phyloP scores from a whole-genome alignment of 2,113 vertebrate species.

The Helogale parvula region DNA sequence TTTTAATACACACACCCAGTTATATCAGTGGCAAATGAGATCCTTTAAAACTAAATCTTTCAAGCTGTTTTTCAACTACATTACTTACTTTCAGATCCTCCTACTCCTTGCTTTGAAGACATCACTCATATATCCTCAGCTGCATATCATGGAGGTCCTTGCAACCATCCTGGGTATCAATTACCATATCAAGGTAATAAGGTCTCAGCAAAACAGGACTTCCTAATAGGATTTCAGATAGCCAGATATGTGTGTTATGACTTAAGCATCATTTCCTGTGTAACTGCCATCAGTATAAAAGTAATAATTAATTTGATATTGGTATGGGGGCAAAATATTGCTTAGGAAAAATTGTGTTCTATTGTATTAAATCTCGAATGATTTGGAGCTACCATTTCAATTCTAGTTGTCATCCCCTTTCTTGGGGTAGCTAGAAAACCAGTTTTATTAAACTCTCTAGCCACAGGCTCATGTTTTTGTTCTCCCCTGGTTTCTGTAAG shows the following conservation, averaged over 20 bases:
- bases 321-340: background rate
- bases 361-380: background rate
- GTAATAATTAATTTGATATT: background rate
- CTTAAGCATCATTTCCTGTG: slow-evolving; percentile 11
- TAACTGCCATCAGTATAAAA: background rate
- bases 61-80: background rate
- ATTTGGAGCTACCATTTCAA: background rate
- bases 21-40: background rate
- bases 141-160: background rate
- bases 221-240: background rate
- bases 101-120: background rate
- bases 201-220: background rate
- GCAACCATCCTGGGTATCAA: background rate
- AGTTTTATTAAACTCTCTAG: background rate
- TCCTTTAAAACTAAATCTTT: background rate
- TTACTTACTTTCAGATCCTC: background rate
- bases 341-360: background rate
- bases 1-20: background rate
- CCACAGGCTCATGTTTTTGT: background rate
- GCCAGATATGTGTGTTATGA: background rate
- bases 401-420: background rate
- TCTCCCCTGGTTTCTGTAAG: background rate
- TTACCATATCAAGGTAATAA: background rate
- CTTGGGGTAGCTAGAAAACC: background rate
- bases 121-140: background rate